Base-by-base conservation (phyloP, 2,888 invertebrate species). In the Dendrolimus pini region DNA sequence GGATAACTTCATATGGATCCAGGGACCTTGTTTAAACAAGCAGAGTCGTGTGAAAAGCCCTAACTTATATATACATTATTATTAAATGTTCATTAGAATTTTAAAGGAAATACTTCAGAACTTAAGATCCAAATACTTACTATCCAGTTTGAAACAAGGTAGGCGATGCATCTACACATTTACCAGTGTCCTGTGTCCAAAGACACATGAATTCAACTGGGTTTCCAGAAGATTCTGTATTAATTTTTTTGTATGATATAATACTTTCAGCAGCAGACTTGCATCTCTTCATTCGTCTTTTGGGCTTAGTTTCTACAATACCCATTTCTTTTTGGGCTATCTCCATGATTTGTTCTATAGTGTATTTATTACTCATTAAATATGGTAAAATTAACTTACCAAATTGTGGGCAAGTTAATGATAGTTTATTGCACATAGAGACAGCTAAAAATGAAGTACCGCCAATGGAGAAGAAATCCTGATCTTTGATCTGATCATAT, bases 111-210 rank as follows among this genome's bases (percentile, higher is more conserved):
- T 18, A 18, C 6, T 30, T 6, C 6, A 30, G 6, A 6, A 6
- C 1, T 30, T 30, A 6, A 30, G 6, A 30, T 30, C 30, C 30
- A 63, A 30, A 30, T 65, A 84, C 88, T 88, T 83, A 93, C 93
- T 77, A 73, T 67, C 76, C 80, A 61, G 72, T 71, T 65, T 83
- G 68, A 66, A 92, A 92, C 56, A 93, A 66, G 30, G 92, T 84
- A 18, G 96, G 95, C 12, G 96, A 93, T 9, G 96, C 94, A 91
- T 97, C 97, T 9, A 97, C 93, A 86, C 97, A 97, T 82, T 96
- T 97, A 53, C 92, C 89, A 56, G 95, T 92, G 79, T 95, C 83
- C 75, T 89, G 92, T 63, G 83, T 89, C 94, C 93, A 92, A 80
- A 78, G 75, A 80, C 93, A 91, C 52, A 70, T 64, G 63, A 85